phyloP scores from a whole-genome alignment of 2,797 vertebrate species.

The Margarornis squamiger region DNA sequence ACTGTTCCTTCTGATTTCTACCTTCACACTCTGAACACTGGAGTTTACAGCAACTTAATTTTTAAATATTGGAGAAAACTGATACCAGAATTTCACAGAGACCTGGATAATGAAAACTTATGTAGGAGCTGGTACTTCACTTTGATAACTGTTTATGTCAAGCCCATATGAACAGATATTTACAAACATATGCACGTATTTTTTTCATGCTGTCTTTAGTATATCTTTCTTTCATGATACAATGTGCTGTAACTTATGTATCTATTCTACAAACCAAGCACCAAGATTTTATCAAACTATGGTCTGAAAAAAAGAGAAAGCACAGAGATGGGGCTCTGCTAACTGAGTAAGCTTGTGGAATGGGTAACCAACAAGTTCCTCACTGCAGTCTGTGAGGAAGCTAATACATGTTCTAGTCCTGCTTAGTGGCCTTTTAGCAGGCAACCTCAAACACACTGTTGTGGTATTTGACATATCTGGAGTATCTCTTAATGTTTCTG shows the following conservation, averaged over 20 bases:
- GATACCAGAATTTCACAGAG: background rate
- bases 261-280: background rate
- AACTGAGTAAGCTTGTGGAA: background rate
- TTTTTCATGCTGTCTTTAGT: background rate
- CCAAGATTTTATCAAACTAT: background rate
- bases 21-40: background rate
- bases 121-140: fast-evolving
- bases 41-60: background rate
- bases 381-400: background rate
- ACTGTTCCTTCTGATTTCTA: background rate
- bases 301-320: background rate
- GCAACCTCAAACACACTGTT: background rate
- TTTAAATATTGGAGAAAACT: background rate
- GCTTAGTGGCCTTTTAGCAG: background rate
- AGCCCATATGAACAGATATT: background rate
- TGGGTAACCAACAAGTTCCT: background rate
- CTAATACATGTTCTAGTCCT: background rate
- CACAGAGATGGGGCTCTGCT: background rate
- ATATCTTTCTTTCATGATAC: background rate
- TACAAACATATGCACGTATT: background rate
- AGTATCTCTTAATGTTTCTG: background rate
- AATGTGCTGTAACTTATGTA: background rate
- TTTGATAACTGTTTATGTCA: background rate
- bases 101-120: background rate
- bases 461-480: background rate